Conservation (phyloP, 2,888 invertebrate species). For the Polyommatus icarus region DNA sequence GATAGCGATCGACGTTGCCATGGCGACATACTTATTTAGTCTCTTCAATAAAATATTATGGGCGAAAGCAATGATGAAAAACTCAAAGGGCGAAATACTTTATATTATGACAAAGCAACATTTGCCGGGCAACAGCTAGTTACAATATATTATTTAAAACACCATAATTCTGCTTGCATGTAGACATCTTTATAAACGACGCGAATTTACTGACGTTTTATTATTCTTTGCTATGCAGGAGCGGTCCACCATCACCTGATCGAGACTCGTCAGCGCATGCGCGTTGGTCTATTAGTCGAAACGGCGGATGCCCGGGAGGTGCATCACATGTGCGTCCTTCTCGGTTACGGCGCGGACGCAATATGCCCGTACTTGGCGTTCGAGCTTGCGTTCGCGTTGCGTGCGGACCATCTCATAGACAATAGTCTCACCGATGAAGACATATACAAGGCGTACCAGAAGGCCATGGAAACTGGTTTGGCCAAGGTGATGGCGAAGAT, state of each 20-base stretch:
- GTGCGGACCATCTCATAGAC: conserved; percentile 92
- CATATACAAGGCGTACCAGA: conserved; percentile 92
- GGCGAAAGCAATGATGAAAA: too few relatives aligned
- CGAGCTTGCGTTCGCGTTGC: conserved; percentile 92
- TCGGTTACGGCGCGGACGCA: conserved; percentile 97
- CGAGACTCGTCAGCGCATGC: conserved; percentile 96
- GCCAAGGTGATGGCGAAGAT: conserved; percentile 96
- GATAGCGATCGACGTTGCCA: too few relatives aligned
- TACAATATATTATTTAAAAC: too few relatives aligned
- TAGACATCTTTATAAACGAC: too few relatives aligned
- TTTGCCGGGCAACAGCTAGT: too few relatives aligned
- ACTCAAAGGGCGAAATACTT: too few relatives aligned
- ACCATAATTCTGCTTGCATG: too few relatives aligned
- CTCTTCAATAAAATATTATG: too few relatives aligned
- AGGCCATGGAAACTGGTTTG: conserved; percentile 92
- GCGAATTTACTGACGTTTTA: background rate
- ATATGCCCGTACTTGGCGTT: conserved; percentile 98
- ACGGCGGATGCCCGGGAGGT: conserved; percentile 98
- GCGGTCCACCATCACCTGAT: conserved; percentile 98
- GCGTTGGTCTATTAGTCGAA: conserved; percentile 96
- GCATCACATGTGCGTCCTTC: conserved; percentile 96
- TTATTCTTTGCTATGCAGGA: conserved; percentile 69
- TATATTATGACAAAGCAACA: too few relatives aligned
- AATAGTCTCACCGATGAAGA: conserved; percentile 87
- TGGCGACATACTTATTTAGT: too few relatives aligned